These are phyloP conservation scores for Pangasius krempfi DNA, from an alignment of 2,797 vertebrate genomes.

Conservation along the genomic window DNA sequence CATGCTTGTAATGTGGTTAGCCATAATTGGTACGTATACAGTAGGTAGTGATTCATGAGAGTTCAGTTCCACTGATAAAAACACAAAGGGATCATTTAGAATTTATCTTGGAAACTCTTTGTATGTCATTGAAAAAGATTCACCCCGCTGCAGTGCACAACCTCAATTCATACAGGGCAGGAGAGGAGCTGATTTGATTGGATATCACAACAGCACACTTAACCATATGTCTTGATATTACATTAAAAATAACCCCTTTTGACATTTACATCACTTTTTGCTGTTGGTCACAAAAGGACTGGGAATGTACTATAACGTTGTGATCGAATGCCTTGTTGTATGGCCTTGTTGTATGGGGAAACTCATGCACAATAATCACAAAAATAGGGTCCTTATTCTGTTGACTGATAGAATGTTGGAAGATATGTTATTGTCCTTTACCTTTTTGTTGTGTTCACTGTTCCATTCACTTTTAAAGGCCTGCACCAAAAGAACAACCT, in stretches of 20 bases:
- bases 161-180: not conserved
- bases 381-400: not conserved
- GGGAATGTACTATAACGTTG: not conserved
- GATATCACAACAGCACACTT: not conserved
- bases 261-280: not conserved
- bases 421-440: not conserved
- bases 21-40: not conserved
- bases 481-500: not conserved
- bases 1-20: not conserved
- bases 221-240: not conserved
- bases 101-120: not conserved
- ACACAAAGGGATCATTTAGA: not conserved
- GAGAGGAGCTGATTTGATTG: not conserved
- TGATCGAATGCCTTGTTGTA: not conserved
- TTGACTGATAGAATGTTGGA: not conserved
- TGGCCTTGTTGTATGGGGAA: not conserved
- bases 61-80: not conserved
- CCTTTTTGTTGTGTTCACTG: not conserved
- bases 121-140: not conserved
- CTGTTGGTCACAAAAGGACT: not conserved
- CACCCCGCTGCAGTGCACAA: not conserved
- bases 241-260: not conserved
- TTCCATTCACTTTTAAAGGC: not conserved
- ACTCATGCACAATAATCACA: not conserved
- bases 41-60: not conserved